Base-by-base conservation (phyloP, 2,888 invertebrate genomes). In the Baccha elongata region DNA sequence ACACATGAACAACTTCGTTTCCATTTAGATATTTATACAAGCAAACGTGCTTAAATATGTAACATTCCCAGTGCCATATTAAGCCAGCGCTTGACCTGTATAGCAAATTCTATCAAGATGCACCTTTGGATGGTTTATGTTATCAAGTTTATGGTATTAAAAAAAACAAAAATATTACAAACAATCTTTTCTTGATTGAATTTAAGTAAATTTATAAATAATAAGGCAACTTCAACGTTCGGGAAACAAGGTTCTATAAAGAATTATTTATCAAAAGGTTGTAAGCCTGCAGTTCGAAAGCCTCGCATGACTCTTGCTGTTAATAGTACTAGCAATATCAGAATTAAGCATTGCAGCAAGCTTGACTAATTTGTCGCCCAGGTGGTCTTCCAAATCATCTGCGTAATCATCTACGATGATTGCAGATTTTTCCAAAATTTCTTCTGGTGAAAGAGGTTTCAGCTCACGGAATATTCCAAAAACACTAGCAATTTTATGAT, bases 341-440 rank as follows among this genome's bases (percentile, higher is more conserved):
- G 37, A 37, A 37, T 6, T 37, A n/a, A 37, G 11, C 37, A 37
- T n/a, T 37, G 37, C 37, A 37, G 37, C n/a, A n/a, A n/a, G n/a
- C 3, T 37, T 11, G n/a, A 37, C 11, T 37, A n/a, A 37, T 37
- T 37, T 2, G 2, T n/a, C 2, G 37, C n/a, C 37, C n/a, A 37
- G 37, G 13, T 3, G 11, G 37, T 37, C 37, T 5, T 37, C 11
- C 37, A 2, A 37, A 37, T 37, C 37, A 37, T 37, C 37, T 37
- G n/a, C 6, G 37, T 37, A 37, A 11, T 11, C 37, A 37, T 5
- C n/a, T 37, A 37, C 2, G 11, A 37, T n/a, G 37, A 13, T 37
- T 37, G 37, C 37, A 37, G 37, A 37, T 37, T 37, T 37, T 37
- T 37, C n/a, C 37, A 37, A 37, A 37, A 37, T 37, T 2, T 37